Evolutionary conservation across 2,888 invertebrate species (phyloP).

Genomic region (Heliconius ethilla): DNA sequence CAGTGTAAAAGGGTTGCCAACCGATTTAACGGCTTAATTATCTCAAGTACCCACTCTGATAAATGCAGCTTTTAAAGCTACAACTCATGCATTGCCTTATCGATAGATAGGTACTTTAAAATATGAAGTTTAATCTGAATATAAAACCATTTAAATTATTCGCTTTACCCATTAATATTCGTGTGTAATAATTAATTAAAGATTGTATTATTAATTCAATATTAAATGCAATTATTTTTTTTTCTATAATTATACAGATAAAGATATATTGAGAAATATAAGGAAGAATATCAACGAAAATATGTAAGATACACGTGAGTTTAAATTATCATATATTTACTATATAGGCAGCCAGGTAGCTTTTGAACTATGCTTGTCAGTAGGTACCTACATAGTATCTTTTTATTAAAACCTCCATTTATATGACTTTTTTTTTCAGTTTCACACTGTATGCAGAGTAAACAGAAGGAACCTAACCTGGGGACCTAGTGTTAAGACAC

Average conservation of each 20-base stretch:
- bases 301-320: neutral
- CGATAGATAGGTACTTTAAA: constrained; percentile 50
- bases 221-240: neutral
- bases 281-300: neutral
- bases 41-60: constrained; percentile 68
- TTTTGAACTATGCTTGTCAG: neutral
- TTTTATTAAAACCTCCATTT: neutral
- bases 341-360: neutral
- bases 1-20: constrained; percentile 68
- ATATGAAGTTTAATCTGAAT: constrained; percentile 45
- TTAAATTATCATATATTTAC: neutral
- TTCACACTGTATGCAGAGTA: no score
- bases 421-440: no score
- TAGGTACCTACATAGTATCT: neutral
- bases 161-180: constrained; percentile 25
- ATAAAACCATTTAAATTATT: constrained; percentile 35
- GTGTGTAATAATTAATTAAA: constrained; percentile 23
- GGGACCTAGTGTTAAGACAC: no score
- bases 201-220: neutral
- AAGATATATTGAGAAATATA: neutral
- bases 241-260: neutral
- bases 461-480: no score
- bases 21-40: constrained; percentile 78
- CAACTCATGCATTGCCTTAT: constrained; percentile 56
- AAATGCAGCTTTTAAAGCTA: constrained; percentile 58